phyloP scores from a whole-genome alignment of 1,140 invertebrate genomes.

The Hirudo medicinalis region DNA sequence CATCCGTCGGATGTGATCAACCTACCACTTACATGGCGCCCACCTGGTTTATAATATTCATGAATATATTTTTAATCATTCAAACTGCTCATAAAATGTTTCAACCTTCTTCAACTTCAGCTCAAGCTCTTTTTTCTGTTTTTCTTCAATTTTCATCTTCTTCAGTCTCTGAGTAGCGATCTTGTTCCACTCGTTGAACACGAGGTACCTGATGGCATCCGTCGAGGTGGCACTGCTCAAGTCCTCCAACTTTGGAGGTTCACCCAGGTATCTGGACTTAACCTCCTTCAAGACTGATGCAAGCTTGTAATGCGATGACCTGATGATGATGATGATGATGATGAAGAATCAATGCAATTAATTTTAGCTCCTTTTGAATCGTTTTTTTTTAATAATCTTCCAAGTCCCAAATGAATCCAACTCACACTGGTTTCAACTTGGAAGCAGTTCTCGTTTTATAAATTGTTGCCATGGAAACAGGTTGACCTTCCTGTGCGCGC shows the following conservation, averaged over 20 bases:
- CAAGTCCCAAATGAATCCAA: background rate
- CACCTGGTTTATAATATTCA: too few relatives aligned
- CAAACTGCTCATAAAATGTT: background rate
- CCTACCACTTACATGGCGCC: too few relatives aligned
- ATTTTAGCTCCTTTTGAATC: too few relatives aligned
- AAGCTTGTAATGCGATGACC: background rate
- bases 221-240: slow-evolving; percentile 1
- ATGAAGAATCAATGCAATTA: background rate
- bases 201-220: background rate
- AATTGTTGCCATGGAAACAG: background rate
- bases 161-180: background rate
- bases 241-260: background rate
- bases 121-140: background rate
- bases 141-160: background rate
- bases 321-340: too few relatives aligned
- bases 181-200: slow-evolving; percentile 1
- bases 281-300: background rate
- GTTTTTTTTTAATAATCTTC: background rate
- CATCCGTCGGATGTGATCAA: too few relatives aligned
- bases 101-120: background rate
- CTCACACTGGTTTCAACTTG: background rate
- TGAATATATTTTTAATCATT: too few relatives aligned
- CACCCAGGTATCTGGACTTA: background rate
- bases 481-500: background rate
- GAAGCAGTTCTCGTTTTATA: background rate